Percentiles rank a stretch among this genome's conserved stretches.
Evolutionary conservation across 1,140 invertebrate genomes (phyloP).

Genomic region (Drosophila sulfurigaster): DNA sequence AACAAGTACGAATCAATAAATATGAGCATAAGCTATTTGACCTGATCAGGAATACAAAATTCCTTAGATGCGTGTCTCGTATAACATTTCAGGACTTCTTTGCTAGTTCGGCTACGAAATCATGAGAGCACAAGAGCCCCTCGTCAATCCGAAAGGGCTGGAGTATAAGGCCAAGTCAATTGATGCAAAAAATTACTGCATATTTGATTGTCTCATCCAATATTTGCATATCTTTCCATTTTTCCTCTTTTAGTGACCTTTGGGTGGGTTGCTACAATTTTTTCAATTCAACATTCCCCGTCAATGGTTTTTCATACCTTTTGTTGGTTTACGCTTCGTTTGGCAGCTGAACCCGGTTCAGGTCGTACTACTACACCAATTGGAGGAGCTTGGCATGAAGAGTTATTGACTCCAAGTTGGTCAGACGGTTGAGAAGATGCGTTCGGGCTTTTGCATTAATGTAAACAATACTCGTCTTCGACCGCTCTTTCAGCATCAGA

Average conservation of each 20-base stretch:
- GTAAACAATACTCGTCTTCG: slow-evolving; percentile 31
- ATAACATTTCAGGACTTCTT: no score
- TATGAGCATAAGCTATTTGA: no score
- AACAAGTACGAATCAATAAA: no score
- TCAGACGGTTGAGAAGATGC: slow-evolving; percentile 11
- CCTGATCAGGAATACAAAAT: no score
- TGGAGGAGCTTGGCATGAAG: slow-evolving; percentile 15
- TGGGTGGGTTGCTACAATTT: slow-evolving; percentile 19
- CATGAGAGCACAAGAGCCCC: slow-evolving; percentile 45
- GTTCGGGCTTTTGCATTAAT: slow-evolving; percentile 31
- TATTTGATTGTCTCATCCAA: slow-evolving; percentile 81
- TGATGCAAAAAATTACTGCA: slow-evolving; percentile 75
- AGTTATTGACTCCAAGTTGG: slow-evolving; percentile 45
- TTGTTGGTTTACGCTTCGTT: slow-evolving; percentile 56
- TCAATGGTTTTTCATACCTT: slow-evolving; percentile 54
- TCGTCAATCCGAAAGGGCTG: slow-evolving; percentile 39
- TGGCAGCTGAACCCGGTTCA: slow-evolving; percentile 30
- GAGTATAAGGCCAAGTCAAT: slow-evolving; percentile 44
- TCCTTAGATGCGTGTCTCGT: no score
- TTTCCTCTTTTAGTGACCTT: slow-evolving; percentile 28
- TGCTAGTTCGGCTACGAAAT: slow-evolving; percentile 39
- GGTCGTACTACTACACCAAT: slow-evolving; percentile 21
- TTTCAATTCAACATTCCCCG: slow-evolving; percentile 13
- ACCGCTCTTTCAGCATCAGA: slow-evolving; percentile 1
- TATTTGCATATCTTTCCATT: slow-evolving; percentile 72